Base-by-base conservation (phyloP, 37 sponge, comb jelly and placozoan genomes). In the Amphimedon queenslandica region DNA sequence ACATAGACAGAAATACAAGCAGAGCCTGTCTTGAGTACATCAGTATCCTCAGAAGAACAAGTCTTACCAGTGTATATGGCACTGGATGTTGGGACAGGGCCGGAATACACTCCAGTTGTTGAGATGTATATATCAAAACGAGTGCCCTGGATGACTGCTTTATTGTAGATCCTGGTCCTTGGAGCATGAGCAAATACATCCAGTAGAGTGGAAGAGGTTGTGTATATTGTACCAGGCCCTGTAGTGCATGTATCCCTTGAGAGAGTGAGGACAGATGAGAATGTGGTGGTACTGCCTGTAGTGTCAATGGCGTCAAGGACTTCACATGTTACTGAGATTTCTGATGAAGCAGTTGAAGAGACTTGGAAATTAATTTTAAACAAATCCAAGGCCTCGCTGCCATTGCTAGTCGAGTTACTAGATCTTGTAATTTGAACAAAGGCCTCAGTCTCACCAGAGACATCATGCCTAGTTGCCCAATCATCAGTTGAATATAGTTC, bases 111-210 rank as follows among this genome's bases (percentile, higher is more conserved):
- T 8, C 76, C 80, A 2, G 40, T 33, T 24, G 79, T 40, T 37
- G 24, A 56, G 20, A 82, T 63, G 41, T 69, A 63, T n/a, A 83
- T 10, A 24, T 3, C 16, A 8, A 42, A 43, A 0, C 63, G 42
- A 11, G 3, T 47, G 37, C 74, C 69, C 23, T 80, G 64, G 37
- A 86, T 34, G 34, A 69, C 40, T 20, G 71, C 80, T 58, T 73
- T 75, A 35, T 86, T 86, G 65, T 79, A 68, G 40, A 86, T 33
- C 1, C 74, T 71, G 3, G 75, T 79, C 57, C 79, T 69, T 11
- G 60, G 28, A 20, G 69, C 36, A 18, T 42, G 37, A n/a, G 64
- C 47, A 61, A 80, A 60, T 1, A 57, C 66, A 6, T 66, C 80
- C 10, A 75, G 63, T 23, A 86, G 61, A 33, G 63, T 40, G 38